Percentiles rank a stretch among this genome's conserved stretches.
Conservation (phyloP, 2,797 vertebrate genomes). For the Coluber constrictor region DNA sequence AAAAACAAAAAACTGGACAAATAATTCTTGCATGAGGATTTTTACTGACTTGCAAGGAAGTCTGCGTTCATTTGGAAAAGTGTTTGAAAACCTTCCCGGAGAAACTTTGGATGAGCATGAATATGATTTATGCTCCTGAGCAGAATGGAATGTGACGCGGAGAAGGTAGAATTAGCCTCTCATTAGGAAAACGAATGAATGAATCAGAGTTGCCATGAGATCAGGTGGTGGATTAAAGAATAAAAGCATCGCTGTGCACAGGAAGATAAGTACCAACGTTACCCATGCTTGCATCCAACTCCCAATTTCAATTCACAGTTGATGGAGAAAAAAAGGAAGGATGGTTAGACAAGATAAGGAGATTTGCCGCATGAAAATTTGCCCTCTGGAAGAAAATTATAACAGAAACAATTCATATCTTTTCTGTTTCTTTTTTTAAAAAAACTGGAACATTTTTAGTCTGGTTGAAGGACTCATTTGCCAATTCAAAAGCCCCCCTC, state of each 20-base stretch:
- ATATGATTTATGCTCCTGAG: background rate
- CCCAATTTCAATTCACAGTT: background rate
- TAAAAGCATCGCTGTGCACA: background rate
- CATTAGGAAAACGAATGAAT: background rate
- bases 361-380: background rate
- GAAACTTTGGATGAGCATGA: background rate
- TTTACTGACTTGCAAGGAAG: background rate
- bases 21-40: background rate
- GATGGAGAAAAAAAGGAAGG: background rate
- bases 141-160: background rate
- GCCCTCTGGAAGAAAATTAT: background rate
- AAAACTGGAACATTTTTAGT: background rate
- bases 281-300: background rate
- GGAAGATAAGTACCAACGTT: background rate
- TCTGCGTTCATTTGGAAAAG: background rate
- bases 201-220: background rate
- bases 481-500: background rate
- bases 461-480: background rate
- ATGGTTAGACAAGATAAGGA: background rate
- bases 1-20: background rate
- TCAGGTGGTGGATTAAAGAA: background rate
- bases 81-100: background rate
- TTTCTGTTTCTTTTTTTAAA: background rate
- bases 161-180: background rate
- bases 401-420: background rate